Evolutionary conservation across 2,888 invertebrate species (phyloP), one percentile per base, ranked within the genome.

Genomic region (Psococerastis gibbosa): DNA sequence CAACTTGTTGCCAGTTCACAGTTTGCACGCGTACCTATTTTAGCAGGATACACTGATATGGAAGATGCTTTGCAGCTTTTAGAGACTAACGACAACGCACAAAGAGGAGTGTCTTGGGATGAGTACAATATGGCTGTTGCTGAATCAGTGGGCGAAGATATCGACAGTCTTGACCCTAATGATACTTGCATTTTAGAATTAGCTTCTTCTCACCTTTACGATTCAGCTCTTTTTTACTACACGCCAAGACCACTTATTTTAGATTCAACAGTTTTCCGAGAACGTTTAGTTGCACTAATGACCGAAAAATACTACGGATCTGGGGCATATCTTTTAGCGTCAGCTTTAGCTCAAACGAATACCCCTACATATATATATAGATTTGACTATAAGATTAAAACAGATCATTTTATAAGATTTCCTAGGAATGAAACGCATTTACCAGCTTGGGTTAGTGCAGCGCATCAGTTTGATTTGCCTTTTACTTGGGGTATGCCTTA

Each of bases 401-500:
- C 54, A 2, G 42, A 45, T 16, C 44, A 35, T 31, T 35, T 45
- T 11, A 16, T 43, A 22, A n/a, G 23, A 4, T 42, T 42, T 22
- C 76, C 81, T 1, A 70, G 70, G 52, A 78, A 80, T 0, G 62
- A 67, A 41, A 65, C 69, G 22, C 75, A 71, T 2, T 68, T 70
- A 35, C 78, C 83, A 0, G 71, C 72, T 35, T 84, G 84, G 83
- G 71, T 80, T 1, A 72, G 74, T 15, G 83, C 84, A 1, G 82
- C 84, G 1, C 83, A 84, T 57, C 75, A 81, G 58, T 82, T 75
- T 51, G 85, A 85, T 58, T 67, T 84, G 49, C 76, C 83, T 41
- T 83, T 81, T 56, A 70, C 81, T 4, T 84, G 83, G 70, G 85
- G 85, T 1, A 67, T 84, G 53, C 84, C 85, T 0, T 75, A 79